Conservation (phyloP, 2,113 vertebrate genomes). For the Panthera tigris region DNA sequence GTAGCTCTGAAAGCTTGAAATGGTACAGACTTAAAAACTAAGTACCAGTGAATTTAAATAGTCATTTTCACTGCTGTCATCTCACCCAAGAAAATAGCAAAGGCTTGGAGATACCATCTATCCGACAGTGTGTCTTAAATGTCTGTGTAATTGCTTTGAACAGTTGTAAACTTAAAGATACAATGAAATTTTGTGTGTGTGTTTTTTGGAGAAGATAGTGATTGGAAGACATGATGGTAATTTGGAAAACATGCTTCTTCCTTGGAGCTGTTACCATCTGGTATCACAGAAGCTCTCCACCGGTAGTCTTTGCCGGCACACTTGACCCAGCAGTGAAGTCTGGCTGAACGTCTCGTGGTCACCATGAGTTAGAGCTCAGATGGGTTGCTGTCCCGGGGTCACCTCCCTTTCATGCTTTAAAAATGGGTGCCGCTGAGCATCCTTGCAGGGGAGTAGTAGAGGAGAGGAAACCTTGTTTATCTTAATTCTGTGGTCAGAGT, state of each 20-base stretch:
- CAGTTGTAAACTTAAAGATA: background rate
- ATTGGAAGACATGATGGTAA: background rate
- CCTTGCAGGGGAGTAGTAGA: background rate
- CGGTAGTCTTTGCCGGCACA: background rate
- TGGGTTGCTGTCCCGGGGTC: background rate
- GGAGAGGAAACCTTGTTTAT: background rate
- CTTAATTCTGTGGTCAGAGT: background rate
- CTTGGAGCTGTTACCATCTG: background rate
- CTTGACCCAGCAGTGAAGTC: background rate
- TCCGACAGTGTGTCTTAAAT: background rate
- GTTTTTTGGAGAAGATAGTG: background rate
- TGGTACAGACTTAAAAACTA: background rate
- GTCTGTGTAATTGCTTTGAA: conserved; percentile 18
- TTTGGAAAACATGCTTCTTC: background rate
- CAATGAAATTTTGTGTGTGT: background rate
- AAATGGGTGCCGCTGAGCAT: background rate
- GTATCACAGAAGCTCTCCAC: background rate
- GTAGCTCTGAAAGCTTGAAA: background rate
- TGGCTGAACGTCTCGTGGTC: background rate
- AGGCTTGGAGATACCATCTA: background rate
- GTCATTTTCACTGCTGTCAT: background rate
- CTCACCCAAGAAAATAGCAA: conserved; percentile 8
- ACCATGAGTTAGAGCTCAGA: background rate
- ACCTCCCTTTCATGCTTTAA: background rate
- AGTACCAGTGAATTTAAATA: background rate